Evolutionary conservation across 2,113 vertebrate species (phyloP).

Genomic region (Ursus arctos): DNA sequence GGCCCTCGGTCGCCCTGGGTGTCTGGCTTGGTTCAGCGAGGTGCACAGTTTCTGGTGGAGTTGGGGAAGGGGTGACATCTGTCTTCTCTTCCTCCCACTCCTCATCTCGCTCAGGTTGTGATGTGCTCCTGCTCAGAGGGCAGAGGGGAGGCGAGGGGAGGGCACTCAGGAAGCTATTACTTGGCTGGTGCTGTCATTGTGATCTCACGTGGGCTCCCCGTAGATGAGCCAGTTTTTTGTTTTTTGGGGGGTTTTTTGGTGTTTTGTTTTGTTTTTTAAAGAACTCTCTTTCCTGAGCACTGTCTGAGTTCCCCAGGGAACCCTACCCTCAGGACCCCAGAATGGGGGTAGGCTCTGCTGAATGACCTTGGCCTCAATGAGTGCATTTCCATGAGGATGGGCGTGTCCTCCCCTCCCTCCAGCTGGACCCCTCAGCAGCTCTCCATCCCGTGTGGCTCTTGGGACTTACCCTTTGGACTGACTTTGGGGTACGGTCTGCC

Average conservation of each 20-base stretch:
- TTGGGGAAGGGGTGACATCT: not conserved
- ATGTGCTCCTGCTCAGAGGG: not conserved
- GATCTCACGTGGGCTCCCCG: fast-evolving
- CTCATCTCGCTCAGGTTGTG: not conserved
- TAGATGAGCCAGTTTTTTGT: not conserved
- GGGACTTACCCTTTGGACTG: not conserved
- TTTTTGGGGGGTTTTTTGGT: too few species aligned
- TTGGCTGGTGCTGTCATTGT: not conserved
- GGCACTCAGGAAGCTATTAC: not conserved
- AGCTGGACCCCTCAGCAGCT: too few species aligned
- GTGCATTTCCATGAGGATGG: not conserved
- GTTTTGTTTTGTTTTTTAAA: not conserved
- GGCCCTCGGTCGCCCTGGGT: fast-evolving
- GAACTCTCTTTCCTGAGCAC: not conserved
- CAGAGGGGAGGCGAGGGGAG: not conserved
- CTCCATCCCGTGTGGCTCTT: fast-evolving
- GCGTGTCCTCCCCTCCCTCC: not conserved
- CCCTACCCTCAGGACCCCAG: not conserved
- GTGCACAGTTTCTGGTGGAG: not conserved
- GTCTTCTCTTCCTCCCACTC: not conserved
- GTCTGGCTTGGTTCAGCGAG: fast-evolving
- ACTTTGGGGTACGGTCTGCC: too few species aligned
- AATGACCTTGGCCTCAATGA: not conserved
- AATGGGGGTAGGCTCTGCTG: not conserved
- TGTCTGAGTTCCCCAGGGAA: not conserved